A percentile compares a stretch with the other conserved stretches of the same genome.
phyloP scores from a whole-genome alignment of 2,888 invertebrate species.

The Lydus trimaculatus region DNA sequence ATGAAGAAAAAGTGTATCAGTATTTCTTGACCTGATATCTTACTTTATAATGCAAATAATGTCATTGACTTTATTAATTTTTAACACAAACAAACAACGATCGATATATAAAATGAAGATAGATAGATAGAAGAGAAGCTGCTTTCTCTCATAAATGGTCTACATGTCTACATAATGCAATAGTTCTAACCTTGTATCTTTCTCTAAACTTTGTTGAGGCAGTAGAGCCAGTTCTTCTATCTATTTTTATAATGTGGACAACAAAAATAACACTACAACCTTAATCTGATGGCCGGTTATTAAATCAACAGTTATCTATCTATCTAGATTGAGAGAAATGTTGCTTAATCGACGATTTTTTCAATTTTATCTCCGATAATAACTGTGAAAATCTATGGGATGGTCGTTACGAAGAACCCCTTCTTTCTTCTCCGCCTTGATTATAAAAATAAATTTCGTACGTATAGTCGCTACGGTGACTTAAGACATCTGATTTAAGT shows the following conservation, averaged over 20 bases:
- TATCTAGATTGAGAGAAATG: no score
- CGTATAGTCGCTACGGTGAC: no score
- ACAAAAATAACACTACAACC: slow-evolving; percentile 1
- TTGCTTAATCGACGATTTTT: background rate
- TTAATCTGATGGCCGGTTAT: background rate
- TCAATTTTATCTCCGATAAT: background rate
- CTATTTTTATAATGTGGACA: background rate
- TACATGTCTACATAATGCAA: background rate
- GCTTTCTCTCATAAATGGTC: slow-evolving; percentile 14
- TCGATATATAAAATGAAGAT: no score
- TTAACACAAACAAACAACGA: background rate
- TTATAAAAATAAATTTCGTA: no score
- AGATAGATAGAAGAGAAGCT: background rate
- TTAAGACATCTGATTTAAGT: background rate
- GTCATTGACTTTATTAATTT: slow-evolving; percentile 9
- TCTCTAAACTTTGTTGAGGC: slow-evolving; percentile 3
- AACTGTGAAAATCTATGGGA: background rate
- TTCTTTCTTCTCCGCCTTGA: background rate
- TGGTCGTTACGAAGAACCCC: background rate
- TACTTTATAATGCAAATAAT: slow-evolving; percentile 14
- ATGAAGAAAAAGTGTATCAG: slow-evolving; percentile 1
- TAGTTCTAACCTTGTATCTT: background rate
- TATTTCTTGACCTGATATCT: slow-evolving; percentile 12
- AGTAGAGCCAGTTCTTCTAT: no score
- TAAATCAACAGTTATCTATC: background rate